Conservation (phyloP, 2,888 invertebrate genomes). For the Eupithecia subfuscata region DNA sequence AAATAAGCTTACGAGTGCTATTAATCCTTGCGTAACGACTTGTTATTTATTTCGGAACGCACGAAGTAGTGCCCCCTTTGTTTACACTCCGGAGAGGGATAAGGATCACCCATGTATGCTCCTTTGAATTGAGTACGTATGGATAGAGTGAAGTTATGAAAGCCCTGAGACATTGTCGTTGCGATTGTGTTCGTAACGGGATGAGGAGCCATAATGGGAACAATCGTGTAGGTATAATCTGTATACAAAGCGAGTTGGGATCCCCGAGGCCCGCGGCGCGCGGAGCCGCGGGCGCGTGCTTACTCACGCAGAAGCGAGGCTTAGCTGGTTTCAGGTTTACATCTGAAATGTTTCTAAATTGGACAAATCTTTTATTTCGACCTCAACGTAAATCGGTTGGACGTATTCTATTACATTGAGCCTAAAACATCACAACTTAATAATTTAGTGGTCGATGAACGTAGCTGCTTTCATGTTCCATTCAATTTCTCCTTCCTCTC, state of each 20-base stretch:
- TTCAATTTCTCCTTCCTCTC: not conserved
- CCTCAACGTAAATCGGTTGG: not conserved
- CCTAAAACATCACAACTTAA: not conserved
- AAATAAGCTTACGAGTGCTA: not conserved
- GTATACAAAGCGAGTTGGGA: not conserved
- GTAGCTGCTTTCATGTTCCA: not conserved
- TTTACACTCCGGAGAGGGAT: not conserved
- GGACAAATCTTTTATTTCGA: not conserved
- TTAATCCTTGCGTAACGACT: not conserved
- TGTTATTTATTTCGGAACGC: slow-evolving; percentile 1
- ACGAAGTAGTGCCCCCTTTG: not conserved
- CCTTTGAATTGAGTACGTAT: not conserved
- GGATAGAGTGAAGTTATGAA: not conserved
- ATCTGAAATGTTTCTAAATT: not conserved
- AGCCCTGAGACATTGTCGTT: not conserved
- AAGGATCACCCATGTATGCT: not conserved
- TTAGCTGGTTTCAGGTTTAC: not conserved
- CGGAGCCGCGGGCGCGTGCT: not conserved
- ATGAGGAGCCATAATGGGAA: not conserved
- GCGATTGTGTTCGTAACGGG: not conserved
- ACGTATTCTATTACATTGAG: not conserved
- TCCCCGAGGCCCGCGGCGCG: not conserved
- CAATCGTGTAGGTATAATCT: not conserved
- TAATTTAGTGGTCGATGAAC: not conserved
- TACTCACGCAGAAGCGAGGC: not conserved